Evolutionary conservation across 2,888 invertebrate genomes (phyloP).

Genomic region (Yponomeuta sedellus): DNA sequence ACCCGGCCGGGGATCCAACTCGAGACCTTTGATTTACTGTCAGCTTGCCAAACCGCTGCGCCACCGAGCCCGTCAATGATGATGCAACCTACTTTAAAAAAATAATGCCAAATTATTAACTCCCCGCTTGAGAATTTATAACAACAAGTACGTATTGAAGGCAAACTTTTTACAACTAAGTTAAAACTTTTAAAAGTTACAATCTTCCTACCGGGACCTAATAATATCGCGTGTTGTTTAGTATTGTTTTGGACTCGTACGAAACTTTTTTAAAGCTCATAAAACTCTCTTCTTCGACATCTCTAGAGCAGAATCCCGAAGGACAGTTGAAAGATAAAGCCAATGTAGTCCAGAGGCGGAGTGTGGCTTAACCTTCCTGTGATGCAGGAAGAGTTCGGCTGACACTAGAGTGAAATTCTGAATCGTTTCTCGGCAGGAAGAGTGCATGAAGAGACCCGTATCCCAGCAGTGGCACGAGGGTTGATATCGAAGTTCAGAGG

Average conservation of each 20-base stretch:
- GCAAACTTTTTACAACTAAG: background rate
- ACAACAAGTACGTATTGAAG: background rate
- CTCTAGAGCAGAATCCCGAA: background rate
- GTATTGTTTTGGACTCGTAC: background rate
- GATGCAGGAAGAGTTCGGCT: too few species aligned
- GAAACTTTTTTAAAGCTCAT: conserved; percentile 7
- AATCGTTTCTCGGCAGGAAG: conserved; percentile 12
- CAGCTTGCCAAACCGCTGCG: too few species aligned
- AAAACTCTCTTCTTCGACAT: background rate
- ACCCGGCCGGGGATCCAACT: too few species aligned
- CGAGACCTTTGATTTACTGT: too few species aligned
- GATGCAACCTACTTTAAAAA: too few species aligned
- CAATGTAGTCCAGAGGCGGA: too few species aligned
- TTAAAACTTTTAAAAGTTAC: background rate
- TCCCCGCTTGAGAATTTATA: background rate
- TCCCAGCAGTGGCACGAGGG: too few species aligned
- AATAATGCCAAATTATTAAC: too few species aligned
- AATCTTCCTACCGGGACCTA: background rate
- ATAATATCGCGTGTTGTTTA: background rate
- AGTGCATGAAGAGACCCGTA: too few species aligned
- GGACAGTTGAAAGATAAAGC: background rate
- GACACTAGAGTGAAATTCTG: conserved; percentile 8
- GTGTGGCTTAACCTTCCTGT: too few species aligned
- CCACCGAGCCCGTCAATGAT: too few species aligned
- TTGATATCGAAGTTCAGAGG: too few species aligned